Conservation (phyloP, 2,113 vertebrate species). For the Prinia subflava region DNA sequence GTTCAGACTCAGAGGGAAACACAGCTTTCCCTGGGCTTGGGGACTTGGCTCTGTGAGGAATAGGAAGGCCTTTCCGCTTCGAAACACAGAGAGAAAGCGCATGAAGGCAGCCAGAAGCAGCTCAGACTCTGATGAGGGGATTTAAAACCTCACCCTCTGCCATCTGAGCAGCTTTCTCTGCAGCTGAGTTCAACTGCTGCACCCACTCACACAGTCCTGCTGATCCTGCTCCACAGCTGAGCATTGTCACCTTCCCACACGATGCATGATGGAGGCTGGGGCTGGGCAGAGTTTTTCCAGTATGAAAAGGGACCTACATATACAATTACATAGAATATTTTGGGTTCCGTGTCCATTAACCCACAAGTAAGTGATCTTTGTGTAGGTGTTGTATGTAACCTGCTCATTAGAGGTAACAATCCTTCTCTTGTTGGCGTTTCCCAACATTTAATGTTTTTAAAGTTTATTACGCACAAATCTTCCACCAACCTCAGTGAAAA, state of each 20-base stretch:
- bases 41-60: background rate
- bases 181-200: background rate
- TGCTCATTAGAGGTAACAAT: background rate
- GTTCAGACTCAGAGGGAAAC: rapidly evolving
- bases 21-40: rapidly evolving
- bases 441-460: background rate
- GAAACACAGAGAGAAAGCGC: background rate
- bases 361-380: background rate
- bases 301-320: rapidly evolving
- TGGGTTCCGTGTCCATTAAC: background rate
- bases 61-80: rapidly evolving
- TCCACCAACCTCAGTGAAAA: background rate
- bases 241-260: background rate
- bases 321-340: background rate
- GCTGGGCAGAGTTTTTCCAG: background rate
- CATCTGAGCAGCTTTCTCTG: background rate
- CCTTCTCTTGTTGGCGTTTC: background rate
- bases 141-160: background rate
- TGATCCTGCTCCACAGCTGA: background rate
- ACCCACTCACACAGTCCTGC: background rate
- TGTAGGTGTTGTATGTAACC: background rate
- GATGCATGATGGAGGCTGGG: rapidly evolving
- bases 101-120: rapidly evolving
- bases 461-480: background rate
- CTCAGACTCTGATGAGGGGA: background rate